Base-by-base conservation (phyloP, 2,113 vertebrate genomes). In the Sebastes schlegelii region DNA sequence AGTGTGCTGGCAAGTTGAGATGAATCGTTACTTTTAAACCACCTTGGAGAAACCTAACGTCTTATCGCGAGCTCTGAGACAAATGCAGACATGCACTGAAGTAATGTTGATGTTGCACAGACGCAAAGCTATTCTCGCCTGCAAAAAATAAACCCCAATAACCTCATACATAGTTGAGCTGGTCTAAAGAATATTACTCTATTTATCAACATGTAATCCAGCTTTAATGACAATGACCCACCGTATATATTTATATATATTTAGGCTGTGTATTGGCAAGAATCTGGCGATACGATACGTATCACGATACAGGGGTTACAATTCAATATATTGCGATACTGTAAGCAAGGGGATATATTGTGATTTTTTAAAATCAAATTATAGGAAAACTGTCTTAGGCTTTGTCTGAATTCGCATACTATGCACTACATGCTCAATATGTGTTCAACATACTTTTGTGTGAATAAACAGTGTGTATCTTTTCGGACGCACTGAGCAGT, bases 61-160 rank as follows among this genome's bases (percentile, higher is more conserved):
- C 55, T 91, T 77, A 89, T 83, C 82, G 80, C 72, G 49, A 83
- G 88, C 67, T 74, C 80, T 69, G 72, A 88, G 83, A 90, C 54
- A 78, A 81, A 84, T 74, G 83, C 83, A 86, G 87, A 90, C 73
- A 78, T 70, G 74, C 58, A 69, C 49, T 51, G 58, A 48, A 55
- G 76, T 63, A 81, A 79, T 77, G 72, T 70, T 54, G 45, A 63
- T 73, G 64, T 62, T 61, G 46, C 46, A 64, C 45, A 70, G 14
- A 5, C 14, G 14, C 13, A 64, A 58, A 63, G 23, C 42, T 48
- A 16, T 62, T 52, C 12, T 69, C 19, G 19, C 16, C n/a, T 10
- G 21, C 21, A 80, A 46, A 63, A 65, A 80, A 62, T 16, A 48
- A 49, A 73, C 69, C 19, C 21, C 61, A 34, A 52, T 42, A 70